Evolutionary conservation across 2,113 vertebrate species (phyloP), one percentile per base, ranked within the genome.

Genomic region (Hyperoodon ampullatus): DNA sequence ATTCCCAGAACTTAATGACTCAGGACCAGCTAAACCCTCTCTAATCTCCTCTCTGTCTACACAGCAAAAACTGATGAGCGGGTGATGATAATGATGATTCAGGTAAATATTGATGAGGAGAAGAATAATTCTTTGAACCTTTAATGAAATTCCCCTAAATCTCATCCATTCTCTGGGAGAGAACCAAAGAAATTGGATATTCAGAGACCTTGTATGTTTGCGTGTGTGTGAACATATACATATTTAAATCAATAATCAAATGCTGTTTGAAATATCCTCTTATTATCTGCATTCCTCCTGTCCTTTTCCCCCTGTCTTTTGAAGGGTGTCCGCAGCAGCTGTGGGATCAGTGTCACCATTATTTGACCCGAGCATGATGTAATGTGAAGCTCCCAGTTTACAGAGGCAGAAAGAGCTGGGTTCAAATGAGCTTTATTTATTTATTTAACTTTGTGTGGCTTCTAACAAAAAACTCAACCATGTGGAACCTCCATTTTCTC

Each of bases 11-110:
- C 14, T 44, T 89, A 86, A 82, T 12, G 9, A 94, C 74, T 93
- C 58, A 35, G 42, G 15, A 39, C 24, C 21, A 9, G 21, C 39
- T 83, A 75, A 83, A 75, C 23, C 89, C 65, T 39, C 42, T 70
- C 61, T 97, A 77, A 94, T 68, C 90, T 92, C 86, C 60, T 74
- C 71, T 85, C 42, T 92, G 82, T 83, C 94, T 72, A 93, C 66
- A 86, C 16, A 92, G 78, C 55, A 93, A 75, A 97, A 93, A 50
- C 63, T 23, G 53, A 88, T 92, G 50, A 85, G 30, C 3, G 0
- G 33, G 21, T 58, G 94, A 71, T 85, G 71, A 44, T 33, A 44
- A 47, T 60, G 68, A 47, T 33, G 12, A 39, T 71, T 71, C 94
- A 78, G 72, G 83, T 95, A 83, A 90, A 72, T 68, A 81, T n/a